Percentiles rank a stretch among this genome's conserved stretches.
phyloP scores from a whole-genome alignment of 2,888 invertebrate genomes.

The Spisula solida region DNA sequence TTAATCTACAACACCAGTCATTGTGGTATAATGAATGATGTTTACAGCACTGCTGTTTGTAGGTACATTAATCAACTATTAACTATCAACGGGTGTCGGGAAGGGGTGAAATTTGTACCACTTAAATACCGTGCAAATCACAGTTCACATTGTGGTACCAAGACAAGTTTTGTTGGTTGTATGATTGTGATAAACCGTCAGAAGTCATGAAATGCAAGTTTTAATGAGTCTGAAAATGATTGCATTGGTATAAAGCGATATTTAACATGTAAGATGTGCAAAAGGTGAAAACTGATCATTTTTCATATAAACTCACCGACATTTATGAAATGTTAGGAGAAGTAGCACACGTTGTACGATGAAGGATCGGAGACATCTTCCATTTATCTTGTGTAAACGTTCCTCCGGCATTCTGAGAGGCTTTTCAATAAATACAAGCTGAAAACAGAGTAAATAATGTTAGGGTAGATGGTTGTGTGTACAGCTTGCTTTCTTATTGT shows the following conservation, averaged over 20 bases:
- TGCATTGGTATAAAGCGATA: too few relatives aligned
- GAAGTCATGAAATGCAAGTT: background rate
- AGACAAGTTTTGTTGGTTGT: background rate
- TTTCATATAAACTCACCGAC: too few relatives aligned
- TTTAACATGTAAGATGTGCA: too few relatives aligned
- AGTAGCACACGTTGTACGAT: background rate
- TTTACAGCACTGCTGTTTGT: background rate
- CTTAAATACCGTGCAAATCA: background rate
- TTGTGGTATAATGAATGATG: background rate
- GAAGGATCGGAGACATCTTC: background rate
- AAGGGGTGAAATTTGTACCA: background rate
- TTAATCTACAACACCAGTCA: conserved; percentile 1
- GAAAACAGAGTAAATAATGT: background rate
- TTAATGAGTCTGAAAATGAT: too few relatives aligned
- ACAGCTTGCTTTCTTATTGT: background rate
- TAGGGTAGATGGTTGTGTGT: background rate
- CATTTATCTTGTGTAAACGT: conserved; percentile 14
- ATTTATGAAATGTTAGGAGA: too few relatives aligned
- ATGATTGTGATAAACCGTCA: background rate
- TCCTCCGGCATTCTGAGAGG: background rate
- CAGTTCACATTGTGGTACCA: background rate
- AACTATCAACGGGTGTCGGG: background rate
- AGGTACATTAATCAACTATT: background rate
- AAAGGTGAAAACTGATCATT: too few relatives aligned
- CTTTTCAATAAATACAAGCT: background rate